A percentile compares a stretch with the other conserved stretches of the same genome.
These are phyloP conservation scores for Drosophila suboccidentalis DNA, from an alignment of 2,888 invertebrate species.

Conservation along the genomic window DNA sequence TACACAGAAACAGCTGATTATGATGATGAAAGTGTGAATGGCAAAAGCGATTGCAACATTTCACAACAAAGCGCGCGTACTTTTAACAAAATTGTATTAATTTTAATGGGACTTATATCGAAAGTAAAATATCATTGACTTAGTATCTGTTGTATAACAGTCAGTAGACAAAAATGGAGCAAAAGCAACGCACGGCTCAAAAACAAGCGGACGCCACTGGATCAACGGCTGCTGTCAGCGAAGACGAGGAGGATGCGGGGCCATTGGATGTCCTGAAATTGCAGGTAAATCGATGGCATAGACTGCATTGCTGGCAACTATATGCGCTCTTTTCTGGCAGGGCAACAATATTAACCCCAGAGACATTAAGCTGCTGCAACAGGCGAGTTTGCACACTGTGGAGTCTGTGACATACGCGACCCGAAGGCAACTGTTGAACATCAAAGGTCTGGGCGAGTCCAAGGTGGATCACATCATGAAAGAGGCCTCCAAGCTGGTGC, in stretches of 20 bases:
- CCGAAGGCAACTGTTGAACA: conserved; percentile 93
- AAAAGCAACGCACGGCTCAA: conserved; percentile 51
- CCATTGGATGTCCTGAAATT: conserved; percentile 90
- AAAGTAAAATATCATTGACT: conserved; percentile 11
- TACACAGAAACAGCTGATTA: conserved; percentile 16
- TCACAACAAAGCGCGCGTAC: conserved; percentile 55
- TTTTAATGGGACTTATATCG: conserved; percentile 15
- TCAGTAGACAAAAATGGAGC: conserved; percentile 42
- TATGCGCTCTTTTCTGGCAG: conserved; percentile 86
- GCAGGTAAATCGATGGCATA: conserved; percentile 87
- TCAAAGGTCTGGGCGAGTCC: conserved; percentile 98
- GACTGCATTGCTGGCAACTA: background rate
- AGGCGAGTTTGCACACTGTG: conserved; percentile 97
- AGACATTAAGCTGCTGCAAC: conserved; percentile 97
- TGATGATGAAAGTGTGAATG: conserved; percentile 21
- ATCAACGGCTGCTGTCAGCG: conserved; percentile 86
- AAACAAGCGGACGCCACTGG: conserved; percentile 81
- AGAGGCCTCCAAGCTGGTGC: conserved; percentile 96
- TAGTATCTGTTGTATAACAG: conserved; percentile 4
- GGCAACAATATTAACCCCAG: conserved; percentile 95
- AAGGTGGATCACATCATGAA: conserved; percentile 97
- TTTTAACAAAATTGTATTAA: conserved; percentile 27
- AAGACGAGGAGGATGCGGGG: conserved; percentile 89
- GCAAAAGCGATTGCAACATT: conserved; percentile 33
- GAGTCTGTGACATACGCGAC: conserved; percentile 98